Conservation (phyloP, 1,140 invertebrate genomes). For the Macrobrachium nipponense region DNA sequence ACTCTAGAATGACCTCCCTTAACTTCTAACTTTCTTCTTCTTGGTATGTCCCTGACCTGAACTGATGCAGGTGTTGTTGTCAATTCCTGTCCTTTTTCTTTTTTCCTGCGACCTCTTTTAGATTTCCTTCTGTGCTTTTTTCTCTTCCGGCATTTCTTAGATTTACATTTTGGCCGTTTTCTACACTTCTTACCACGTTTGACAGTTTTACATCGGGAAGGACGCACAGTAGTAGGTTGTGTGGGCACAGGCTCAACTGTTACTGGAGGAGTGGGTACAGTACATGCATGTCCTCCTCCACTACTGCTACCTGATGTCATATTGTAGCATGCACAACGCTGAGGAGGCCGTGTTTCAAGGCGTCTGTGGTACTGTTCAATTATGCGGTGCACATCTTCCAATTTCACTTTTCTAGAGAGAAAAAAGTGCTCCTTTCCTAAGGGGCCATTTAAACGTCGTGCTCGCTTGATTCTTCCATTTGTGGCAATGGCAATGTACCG, state of each 20-base stretch:
- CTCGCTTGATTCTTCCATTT: conserved; percentile 51
- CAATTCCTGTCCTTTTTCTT: conserved; percentile 4
- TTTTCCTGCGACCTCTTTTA: conserved; percentile 23
- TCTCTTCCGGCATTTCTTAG: conserved; percentile 43
- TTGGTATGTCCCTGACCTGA: background rate
- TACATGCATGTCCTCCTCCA: background rate
- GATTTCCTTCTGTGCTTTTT: conserved; percentile 32
- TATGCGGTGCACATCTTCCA: conserved; percentile 27
- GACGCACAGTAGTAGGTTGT: conserved; percentile 4
- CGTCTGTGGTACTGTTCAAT: conserved; percentile 38
- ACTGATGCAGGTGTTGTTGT: background rate
- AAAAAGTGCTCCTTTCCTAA: conserved; percentile 51
- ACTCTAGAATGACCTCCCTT: no score
- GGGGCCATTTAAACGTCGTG: conserved; percentile 28
- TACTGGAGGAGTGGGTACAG: background rate
- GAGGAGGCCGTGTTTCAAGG: conserved; percentile 25
- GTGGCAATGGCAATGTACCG: conserved; percentile 48
- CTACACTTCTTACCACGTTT: conserved; percentile 42
- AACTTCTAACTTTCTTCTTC: background rate
- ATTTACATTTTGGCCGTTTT: conserved; percentile 50
- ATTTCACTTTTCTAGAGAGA: conserved; percentile 4
- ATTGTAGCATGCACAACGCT: conserved; percentile 44
- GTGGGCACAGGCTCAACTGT: background rate
- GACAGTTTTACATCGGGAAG: conserved; percentile 35
- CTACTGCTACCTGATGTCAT: background rate